These are phyloP conservation scores for Abrostola tripartita DNA, from an alignment of 2,888 invertebrate species.

Conservation along the genomic window DNA sequence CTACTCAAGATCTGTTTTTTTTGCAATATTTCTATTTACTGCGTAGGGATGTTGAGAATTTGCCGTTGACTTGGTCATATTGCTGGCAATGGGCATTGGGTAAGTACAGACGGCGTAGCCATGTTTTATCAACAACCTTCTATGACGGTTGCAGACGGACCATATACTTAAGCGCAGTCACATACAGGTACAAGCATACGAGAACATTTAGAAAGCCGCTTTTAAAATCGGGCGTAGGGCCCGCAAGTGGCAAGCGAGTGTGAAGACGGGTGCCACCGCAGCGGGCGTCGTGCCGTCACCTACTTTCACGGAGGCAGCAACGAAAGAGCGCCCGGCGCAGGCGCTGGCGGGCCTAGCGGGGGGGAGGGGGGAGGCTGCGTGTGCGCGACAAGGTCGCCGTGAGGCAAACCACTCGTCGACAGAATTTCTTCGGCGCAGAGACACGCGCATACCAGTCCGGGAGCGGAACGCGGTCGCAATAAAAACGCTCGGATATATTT, in stretches of 20 bases:
- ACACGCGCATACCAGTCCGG: slow-evolving; percentile 80
- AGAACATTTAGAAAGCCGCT: slow-evolving; percentile 80
- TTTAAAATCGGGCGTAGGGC: slow-evolving; percentile 75
- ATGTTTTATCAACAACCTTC: slow-evolving; percentile 33
- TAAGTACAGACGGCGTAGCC: slow-evolving; percentile 27
- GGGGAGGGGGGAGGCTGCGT: slow-evolving; percentile 64
- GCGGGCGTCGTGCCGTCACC: slow-evolving; percentile 73
- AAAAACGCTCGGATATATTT: slow-evolving; percentile 87
- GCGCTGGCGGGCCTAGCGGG: slow-evolving; percentile 52
- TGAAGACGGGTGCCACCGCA: slow-evolving; percentile 68
- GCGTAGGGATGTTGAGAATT: not conserved
- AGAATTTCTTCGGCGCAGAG: slow-evolving; percentile 84
- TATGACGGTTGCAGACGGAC: slow-evolving; percentile 44
- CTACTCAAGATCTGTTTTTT: slow-evolving; percentile 10
- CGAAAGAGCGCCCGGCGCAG: slow-evolving; percentile 63
- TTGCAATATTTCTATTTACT: slow-evolving; percentile 13
- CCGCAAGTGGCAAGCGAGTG: slow-evolving; percentile 65
- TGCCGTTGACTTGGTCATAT: slow-evolving; percentile 5
- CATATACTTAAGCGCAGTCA: slow-evolving; percentile 49
- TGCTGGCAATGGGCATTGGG: slow-evolving; percentile 17
- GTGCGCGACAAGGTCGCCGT: slow-evolving; percentile 83
- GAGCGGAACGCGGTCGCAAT: slow-evolving; percentile 84
- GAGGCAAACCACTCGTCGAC: slow-evolving; percentile 87
- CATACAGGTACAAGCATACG: slow-evolving; percentile 56
- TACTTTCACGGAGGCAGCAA: slow-evolving; percentile 82